phyloP scores from a whole-genome alignment of 2,113 vertebrate species.

The Promerops cafer region DNA sequence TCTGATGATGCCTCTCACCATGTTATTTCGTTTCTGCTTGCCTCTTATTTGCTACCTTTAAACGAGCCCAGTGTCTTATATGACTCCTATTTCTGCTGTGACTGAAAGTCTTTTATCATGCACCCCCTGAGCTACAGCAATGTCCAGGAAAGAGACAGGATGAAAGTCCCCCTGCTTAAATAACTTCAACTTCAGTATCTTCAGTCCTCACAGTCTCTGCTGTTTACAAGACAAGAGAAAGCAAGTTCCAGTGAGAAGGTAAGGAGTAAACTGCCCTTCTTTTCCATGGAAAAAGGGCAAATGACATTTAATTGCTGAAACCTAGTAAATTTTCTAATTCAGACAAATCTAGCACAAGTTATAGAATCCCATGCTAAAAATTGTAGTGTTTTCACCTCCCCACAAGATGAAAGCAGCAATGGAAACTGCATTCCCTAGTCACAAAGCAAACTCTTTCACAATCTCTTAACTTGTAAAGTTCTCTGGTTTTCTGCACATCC shows the following conservation, averaged over 20 bases:
- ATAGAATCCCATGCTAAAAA: neutral
- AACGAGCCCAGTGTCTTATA: neutral
- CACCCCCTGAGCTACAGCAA: neutral
- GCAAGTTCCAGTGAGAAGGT: neutral
- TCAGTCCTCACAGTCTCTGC: neutral
- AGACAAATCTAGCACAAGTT: neutral
- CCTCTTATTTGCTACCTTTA: neutral
- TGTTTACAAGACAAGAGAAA: neutral
- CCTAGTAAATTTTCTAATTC: neutral
- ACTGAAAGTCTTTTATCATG: neutral
- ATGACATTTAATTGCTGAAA: neutral
- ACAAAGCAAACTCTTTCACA: neutral
- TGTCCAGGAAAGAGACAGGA: neutral
- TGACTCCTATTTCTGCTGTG: neutral
- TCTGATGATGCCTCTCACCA: neutral
- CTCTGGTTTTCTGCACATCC: neutral
- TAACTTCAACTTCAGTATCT: neutral
- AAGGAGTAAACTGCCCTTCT: neutral
- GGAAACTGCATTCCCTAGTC: neutral
- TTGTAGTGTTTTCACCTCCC: neutral
- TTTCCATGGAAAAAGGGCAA: neutral
- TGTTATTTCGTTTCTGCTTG: neutral
- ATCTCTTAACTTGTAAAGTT: neutral
- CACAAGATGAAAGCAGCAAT: neutral
- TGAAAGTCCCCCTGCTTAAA: neutral